These are phyloP conservation scores for Stenotaenia linearis DNA, from an alignment of 2,888 invertebrate genomes.

Conservation along the genomic window DNA sequence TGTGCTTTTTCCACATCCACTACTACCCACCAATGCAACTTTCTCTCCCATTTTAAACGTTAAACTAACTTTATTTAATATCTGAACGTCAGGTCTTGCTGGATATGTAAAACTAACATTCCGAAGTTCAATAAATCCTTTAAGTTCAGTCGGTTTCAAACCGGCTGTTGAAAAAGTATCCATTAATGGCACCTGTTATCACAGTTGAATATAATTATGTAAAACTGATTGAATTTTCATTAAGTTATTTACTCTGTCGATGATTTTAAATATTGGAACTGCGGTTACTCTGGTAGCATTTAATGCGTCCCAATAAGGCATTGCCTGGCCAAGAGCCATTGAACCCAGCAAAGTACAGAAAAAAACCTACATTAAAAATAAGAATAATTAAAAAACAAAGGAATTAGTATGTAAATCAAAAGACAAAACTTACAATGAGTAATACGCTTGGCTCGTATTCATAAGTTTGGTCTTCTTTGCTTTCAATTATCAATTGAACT, in stretches of 20 bases:
- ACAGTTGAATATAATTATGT: background rate
- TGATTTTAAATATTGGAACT: slow-evolving; percentile 62
- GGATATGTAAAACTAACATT: slow-evolving; percentile 71
- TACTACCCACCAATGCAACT: slow-evolving; percentile 43
- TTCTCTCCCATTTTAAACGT: slow-evolving; percentile 39
- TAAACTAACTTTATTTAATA: slow-evolving; percentile 43
- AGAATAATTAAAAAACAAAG: background rate
- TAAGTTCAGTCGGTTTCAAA: slow-evolving; percentile 51
- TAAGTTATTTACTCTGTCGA: slow-evolving; percentile 56
- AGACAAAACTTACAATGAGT: slow-evolving; percentile 57
- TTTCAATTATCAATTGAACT: slow-evolving; percentile 61
- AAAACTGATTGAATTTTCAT: background rate
- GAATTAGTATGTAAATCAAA: background rate
- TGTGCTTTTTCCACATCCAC: slow-evolving; percentile 47
- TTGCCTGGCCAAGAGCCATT: slow-evolving; percentile 67
- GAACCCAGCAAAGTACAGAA: slow-evolving; percentile 73
- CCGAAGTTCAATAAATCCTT: slow-evolving; percentile 62
- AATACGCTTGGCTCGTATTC: slow-evolving; percentile 64
- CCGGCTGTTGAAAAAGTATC: slow-evolving; percentile 64
- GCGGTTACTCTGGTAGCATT: slow-evolving; percentile 66
- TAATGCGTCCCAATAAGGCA: slow-evolving; percentile 70
- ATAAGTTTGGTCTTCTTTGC: slow-evolving; percentile 52
- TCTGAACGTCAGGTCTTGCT: slow-evolving; percentile 62
- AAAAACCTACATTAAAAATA: slow-evolving; percentile 59
- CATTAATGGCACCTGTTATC: slow-evolving; percentile 56